phyloP scores from a whole-genome alignment of 2,797 vertebrate genomes.

The Manis pentadactyla region DNA sequence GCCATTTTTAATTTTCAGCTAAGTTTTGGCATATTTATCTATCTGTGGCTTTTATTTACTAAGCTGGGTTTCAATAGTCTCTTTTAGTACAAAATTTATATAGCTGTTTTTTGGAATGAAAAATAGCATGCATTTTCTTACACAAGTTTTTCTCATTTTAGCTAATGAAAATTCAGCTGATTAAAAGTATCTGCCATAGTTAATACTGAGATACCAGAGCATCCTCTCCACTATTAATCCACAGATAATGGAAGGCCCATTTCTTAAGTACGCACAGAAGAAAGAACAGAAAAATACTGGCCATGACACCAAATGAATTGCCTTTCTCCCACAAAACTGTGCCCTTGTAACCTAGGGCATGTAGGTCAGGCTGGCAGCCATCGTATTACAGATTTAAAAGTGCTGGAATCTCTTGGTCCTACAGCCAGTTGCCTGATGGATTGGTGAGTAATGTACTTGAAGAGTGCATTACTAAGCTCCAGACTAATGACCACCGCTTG shows the following conservation, averaged over 20 bases:
- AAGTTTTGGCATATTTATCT: conserved; percentile 57
- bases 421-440: conserved; percentile 96
- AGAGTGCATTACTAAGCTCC: conserved; percentile 94
- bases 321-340: conserved; percentile 86
- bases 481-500: conserved; percentile 96
- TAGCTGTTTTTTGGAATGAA: conserved; percentile 60
- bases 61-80: conserved; percentile 50
- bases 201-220: conserved; percentile 84
- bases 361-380: conserved; percentile 91
- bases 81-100: conserved; percentile 56
- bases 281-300: conserved; percentile 94
- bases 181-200: conserved; percentile 80
- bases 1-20: conserved; percentile 30
- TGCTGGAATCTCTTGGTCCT: conserved; percentile 95
- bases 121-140: conserved; percentile 56
- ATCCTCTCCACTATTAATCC: conserved; percentile 87
- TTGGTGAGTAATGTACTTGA: conserved; percentile 98
- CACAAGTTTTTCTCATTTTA: conserved; percentile 68
- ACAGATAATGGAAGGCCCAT: conserved; percentile 85
- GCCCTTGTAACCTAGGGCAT: conserved; percentile 96
- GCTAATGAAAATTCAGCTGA: conserved; percentile 76
- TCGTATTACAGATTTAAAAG: conserved; percentile 94
- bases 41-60: conserved; percentile 65
- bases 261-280: conserved; percentile 87
- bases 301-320: conserved; percentile 97